A percentile compares a stretch with the other conserved stretches of the same genome.
Evolutionary conservation across 2,113 vertebrate genomes (phyloP).

Genomic region (Alexandromys fortis): DNA sequence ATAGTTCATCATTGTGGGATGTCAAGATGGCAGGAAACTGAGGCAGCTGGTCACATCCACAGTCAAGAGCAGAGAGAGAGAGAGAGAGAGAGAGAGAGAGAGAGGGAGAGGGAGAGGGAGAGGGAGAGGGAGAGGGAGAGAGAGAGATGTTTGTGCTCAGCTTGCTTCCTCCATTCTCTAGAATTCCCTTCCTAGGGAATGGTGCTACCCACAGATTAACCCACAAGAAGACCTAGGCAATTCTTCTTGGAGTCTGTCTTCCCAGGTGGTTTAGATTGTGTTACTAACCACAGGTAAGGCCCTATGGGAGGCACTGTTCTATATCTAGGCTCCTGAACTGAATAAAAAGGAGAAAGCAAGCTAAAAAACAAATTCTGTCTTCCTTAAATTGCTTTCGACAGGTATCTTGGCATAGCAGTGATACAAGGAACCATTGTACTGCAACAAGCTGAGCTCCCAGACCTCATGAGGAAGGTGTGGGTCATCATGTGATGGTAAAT

Average conservation of each 20-base stretch:
- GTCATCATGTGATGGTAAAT: not conserved
- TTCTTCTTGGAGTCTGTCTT: not conserved
- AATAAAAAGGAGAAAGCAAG: not conserved
- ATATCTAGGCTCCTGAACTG: not conserved
- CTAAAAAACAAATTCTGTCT: not conserved
- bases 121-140: not conserved
- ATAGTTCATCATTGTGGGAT: not conserved
- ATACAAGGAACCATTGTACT: not conserved
- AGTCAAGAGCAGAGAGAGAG: not conserved
- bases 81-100: not conserved
- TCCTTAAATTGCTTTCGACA: not conserved
- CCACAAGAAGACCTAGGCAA: not conserved
- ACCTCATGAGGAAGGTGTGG: not conserved
- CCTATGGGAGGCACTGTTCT: not conserved
- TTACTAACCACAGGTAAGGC: not conserved
- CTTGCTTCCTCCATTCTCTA: not conserved
- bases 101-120: not conserved
- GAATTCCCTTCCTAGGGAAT: not conserved
- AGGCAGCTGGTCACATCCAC: not conserved
- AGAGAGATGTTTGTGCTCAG: not conserved
- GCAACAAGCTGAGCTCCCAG: not conserved
- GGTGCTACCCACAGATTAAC: not conserved
- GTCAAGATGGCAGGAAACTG: not conserved
- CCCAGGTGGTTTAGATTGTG: not conserved
- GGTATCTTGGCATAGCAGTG: not conserved